A percentile compares a stretch with the other conserved stretches of the same genome.
These are phyloP conservation scores for Psilopogon haemacephalus DNA, from an alignment of 2,113 vertebrate genomes.

Conservation along the genomic window DNA sequence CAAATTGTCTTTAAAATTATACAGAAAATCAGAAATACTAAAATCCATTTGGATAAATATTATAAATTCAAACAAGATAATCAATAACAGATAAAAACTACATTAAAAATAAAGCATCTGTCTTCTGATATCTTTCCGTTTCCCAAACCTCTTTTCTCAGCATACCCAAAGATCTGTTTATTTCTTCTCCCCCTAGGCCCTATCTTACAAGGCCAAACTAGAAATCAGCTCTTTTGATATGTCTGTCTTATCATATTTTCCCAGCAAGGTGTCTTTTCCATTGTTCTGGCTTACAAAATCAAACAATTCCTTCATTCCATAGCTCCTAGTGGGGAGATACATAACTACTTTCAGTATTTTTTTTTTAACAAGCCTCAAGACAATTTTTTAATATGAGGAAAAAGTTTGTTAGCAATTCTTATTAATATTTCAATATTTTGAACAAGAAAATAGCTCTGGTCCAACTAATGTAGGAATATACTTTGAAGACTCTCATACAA, in stretches of 20 bases:
- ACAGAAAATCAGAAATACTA: background rate
- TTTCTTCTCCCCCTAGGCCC: conserved; percentile 11
- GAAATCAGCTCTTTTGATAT: conserved; percentile 16
- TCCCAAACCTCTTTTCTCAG: background rate
- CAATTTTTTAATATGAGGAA: background rate
- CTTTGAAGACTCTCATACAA: background rate
- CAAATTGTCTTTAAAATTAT: background rate
- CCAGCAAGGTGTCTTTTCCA: background rate
- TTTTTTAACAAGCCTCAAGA: background rate
- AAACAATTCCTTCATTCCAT: background rate
- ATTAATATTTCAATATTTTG: background rate
- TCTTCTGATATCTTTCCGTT: background rate
- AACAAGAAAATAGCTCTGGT: background rate
- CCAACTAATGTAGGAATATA: background rate
- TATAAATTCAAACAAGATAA: background rate
- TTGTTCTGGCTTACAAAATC: background rate
- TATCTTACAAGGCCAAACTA: background rate
- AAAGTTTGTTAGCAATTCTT: background rate
- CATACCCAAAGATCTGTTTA: background rate
- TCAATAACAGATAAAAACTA: background rate
- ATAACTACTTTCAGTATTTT: background rate
- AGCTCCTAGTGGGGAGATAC: background rate
- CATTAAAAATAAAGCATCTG: background rate
- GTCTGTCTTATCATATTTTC: background rate
- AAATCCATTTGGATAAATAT: background rate